Evolutionary conservation across 2,113 vertebrate species (phyloP), one percentile per base, ranked within the genome.

Genomic region (Oncorhynchus kisutch): DNA sequence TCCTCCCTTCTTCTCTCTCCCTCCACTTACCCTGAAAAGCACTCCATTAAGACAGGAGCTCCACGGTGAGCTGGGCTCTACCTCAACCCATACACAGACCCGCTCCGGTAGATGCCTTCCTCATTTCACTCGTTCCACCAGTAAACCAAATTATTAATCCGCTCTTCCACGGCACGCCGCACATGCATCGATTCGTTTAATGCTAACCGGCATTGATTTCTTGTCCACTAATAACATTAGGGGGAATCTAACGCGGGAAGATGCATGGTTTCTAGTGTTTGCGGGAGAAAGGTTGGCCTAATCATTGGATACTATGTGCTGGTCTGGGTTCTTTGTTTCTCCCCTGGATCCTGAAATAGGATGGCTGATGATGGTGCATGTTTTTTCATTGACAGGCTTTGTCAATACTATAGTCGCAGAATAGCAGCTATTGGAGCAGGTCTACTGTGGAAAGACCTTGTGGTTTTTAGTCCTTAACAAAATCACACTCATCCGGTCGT

Each of bases 201-300:
- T 80, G 82, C 86, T 82, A 89, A 87, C 77, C 70, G 69, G 69
- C 78, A 90, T 85, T 66, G 87, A 90, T 88, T 86, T 73, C 27
- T 78, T 51, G 70, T 84, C 76, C 71, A 78, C 80, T 87, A 84
- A 84, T 83, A 85, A 78, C 80, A 83, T 88, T 66, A 82, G 2
- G 69, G 76, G 14, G 77, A 81, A 78, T 66, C 70, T 70, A 66
- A 70, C 29, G 74, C 5, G 59, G 6, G 74, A 84, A 34, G 81
- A 82, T 54, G 9, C 70, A 72, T 27, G n/a, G 60, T 22, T 25
- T 18, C 5, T 79, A 24, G 9, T 62, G 57, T 78, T 59, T 54
- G 67, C 24, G 22, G 71, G 49, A 62, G 39, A 54, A 20, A 4
- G 54, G 68, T 25, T 70, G 79, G 39, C 13, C 78, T 68, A 80